Conservation (phyloP, 2,797 vertebrate species). For the Lithobates pipiens region DNA sequence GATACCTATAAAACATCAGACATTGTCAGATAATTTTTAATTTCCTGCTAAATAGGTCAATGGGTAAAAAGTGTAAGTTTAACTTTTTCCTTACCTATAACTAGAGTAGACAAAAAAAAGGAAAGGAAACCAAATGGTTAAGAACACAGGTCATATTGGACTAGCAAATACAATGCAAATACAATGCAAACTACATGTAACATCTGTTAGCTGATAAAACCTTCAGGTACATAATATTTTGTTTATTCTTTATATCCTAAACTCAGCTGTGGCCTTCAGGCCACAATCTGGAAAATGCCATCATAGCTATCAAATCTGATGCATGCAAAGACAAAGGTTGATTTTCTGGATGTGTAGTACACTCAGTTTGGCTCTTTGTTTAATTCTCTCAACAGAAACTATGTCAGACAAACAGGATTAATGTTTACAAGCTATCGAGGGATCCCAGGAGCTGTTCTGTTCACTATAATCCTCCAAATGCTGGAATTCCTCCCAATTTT, state of each 20-base stretch:
- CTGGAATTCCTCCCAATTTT: slow-evolving; percentile 53
- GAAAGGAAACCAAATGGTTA: not conserved
- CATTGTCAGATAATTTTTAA: too few species aligned
- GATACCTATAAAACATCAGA: too few species aligned
- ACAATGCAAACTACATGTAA: not conserved
- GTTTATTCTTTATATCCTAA: slow-evolving; percentile 16
- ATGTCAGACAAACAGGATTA: slow-evolving; percentile 52
- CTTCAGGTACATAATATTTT: not conserved
- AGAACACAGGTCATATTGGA: not conserved
- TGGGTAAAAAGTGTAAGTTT: too few species aligned
- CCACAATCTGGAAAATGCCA: slow-evolving; percentile 33
- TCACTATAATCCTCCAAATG: slow-evolving; percentile 46
- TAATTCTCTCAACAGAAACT: slow-evolving; percentile 56
- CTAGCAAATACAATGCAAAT: not conserved
- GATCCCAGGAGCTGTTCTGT: slow-evolving; percentile 55
- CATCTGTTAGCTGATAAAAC: not conserved
- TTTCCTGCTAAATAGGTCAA: too few species aligned
- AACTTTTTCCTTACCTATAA: too few species aligned
- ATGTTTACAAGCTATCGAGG: slow-evolving; percentile 52
- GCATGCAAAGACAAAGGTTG: slow-evolving; percentile 20
- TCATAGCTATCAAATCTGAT: not conserved
- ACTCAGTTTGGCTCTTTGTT: slow-evolving; percentile 36
- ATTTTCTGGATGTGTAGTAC: slow-evolving; percentile 31
- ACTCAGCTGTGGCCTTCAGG: slow-evolving; percentile 43
- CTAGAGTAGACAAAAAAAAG: too few species aligned